Evolutionary conservation across 2,797 vertebrate genomes (phyloP).

Genomic region (Glossophaga mutica): DNA sequence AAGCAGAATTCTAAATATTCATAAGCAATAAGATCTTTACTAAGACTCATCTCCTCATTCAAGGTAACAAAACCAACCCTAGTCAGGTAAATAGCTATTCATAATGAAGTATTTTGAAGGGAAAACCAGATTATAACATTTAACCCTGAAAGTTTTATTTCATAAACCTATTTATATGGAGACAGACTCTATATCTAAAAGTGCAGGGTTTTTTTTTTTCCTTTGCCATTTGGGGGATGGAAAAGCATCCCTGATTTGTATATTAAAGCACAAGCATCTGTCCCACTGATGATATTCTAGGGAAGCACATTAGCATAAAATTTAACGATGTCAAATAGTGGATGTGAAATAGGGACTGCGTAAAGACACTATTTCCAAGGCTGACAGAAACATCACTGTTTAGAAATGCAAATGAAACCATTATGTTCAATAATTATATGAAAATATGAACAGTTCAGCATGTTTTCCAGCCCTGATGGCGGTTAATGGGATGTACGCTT

Average conservation of each 20-base stretch:
- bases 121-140: slow-evolving; percentile 63
- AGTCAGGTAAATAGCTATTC: slow-evolving; percentile 48
- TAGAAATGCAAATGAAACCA: slow-evolving; percentile 91
- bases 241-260: slow-evolving; percentile 86
- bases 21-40: slow-evolving; percentile 72
- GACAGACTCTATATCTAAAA: slow-evolving; percentile 79
- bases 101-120: slow-evolving; percentile 58
- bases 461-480: slow-evolving; percentile 90
- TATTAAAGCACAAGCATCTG: slow-evolving; percentile 87
- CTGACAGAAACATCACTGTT: slow-evolving; percentile 88
- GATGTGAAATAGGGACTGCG: slow-evolving; percentile 88
- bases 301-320: slow-evolving; percentile 88
- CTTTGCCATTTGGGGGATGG: slow-evolving; percentile 79
- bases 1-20: slow-evolving; percentile 66
- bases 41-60: slow-evolving; percentile 15
- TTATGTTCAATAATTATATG: slow-evolving; percentile 91
- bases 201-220: slow-evolving; percentile 73
- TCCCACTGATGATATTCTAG: slow-evolving; percentile 88
- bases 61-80: slow-evolving; percentile 22
- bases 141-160: slow-evolving; percentile 76
- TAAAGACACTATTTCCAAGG: slow-evolving; percentile 87
- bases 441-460: slow-evolving; percentile 91
- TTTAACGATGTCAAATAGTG: slow-evolving; percentile 89
- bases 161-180: slow-evolving; percentile 72
- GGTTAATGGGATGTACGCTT: slow-evolving; percentile 90